Percentiles rank a stretch among this genome's conserved stretches.
phyloP scores from a whole-genome alignment of 2,113 vertebrate species.

The Miniopterus natalensis region DNA sequence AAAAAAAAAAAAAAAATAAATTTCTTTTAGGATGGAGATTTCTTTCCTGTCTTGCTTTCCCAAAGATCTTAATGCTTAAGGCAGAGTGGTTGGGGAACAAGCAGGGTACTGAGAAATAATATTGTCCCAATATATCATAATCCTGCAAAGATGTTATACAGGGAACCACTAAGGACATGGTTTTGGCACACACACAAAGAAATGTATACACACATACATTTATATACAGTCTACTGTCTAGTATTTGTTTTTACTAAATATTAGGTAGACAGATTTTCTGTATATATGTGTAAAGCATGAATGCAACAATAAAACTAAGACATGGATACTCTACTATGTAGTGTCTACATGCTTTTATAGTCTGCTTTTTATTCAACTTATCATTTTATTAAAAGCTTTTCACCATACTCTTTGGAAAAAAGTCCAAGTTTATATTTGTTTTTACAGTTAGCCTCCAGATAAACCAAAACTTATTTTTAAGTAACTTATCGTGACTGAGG shows the following conservation, averaged over 20 bases:
- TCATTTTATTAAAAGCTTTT: conserved; percentile 36
- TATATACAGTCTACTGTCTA: not conserved
- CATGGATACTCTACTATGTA: not conserved
- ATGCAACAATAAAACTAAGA: not conserved
- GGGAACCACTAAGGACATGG: not conserved
- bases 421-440: not conserved
- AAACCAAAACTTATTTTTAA: conserved; percentile 1
- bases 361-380: not conserved
- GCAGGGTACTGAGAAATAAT: not conserved
- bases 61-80: not conserved
- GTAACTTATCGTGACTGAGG: not conserved
- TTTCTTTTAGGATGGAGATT: not conserved
- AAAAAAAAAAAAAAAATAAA: not conserved
- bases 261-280: not conserved
- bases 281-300: not conserved
- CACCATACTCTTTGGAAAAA: not conserved
- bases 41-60: not conserved
- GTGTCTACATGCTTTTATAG: not conserved
- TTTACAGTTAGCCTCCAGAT: conserved; percentile 19
- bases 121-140: not conserved
- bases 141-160: not conserved
- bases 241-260: not conserved
- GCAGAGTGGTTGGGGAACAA: not conserved
- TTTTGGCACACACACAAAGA: not conserved
- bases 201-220: too few relatives aligned